Conservation (phyloP, 2,113 vertebrate species). For the Mormoops blainvillei region DNA sequence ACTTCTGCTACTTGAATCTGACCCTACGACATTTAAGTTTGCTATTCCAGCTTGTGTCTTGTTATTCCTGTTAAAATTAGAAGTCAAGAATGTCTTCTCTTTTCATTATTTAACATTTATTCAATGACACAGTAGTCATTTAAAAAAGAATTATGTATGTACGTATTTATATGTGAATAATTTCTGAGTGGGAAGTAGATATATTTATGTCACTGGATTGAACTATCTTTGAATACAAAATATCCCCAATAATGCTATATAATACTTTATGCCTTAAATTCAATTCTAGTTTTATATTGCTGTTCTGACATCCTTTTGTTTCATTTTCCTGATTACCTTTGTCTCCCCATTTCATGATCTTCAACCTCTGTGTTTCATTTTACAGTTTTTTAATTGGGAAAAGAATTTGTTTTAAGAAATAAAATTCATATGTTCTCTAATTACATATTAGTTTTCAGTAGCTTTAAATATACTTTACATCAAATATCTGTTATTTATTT, state of each 20-base stretch:
- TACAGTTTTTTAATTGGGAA: background rate
- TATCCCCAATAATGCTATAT: background rate
- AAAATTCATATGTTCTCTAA: background rate
- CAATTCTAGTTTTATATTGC: background rate
- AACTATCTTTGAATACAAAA: background rate
- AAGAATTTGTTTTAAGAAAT: background rate
- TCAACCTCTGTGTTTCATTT: background rate
- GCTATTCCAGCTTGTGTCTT: background rate
- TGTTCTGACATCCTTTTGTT: background rate
- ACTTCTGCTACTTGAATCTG: background rate
- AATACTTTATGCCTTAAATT: background rate
- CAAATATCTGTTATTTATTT: background rate
- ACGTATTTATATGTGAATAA: background rate
- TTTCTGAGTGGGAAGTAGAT: background rate
- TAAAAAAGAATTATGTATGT: background rate
- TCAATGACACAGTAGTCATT: background rate
- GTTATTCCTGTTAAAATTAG: background rate
- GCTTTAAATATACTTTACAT: background rate
- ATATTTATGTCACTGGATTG: background rate
- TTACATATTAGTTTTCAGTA: background rate
- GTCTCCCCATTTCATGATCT: background rate
- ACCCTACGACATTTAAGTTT: background rate
- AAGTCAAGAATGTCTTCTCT: background rate
- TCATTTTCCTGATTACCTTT: background rate
- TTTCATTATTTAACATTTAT: background rate